Evolutionary conservation across 2,888 invertebrate species (phyloP), one percentile per base, ranked within the genome.

Genomic region (Eupeodes latifasciatus): DNA sequence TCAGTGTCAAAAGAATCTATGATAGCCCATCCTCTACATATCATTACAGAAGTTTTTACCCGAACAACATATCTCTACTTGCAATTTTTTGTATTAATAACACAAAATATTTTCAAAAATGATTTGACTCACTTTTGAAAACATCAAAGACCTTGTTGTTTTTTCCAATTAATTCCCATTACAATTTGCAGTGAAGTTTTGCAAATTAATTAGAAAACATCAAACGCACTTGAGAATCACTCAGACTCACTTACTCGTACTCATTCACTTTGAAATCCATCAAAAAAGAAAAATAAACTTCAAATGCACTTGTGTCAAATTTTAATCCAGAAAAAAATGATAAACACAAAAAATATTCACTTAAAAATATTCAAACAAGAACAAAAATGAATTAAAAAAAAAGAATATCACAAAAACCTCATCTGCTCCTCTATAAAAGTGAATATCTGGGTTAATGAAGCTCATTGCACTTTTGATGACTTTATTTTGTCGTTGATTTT

Each of bases 251-350:
- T 40, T 9, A 40, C 40, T 40, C 6, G 40, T 5, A 7, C 40
- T 40, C 55, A 61, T 81, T 81, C 75, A 34, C 67, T 81, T 67
- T 67, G 66, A 49, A 51, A 75, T 47, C 16, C 59, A 12, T 40
- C 36, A 19, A 40, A 75, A 81, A 61, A 19, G 1, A 40, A 40
- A 40, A 40, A 7, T 9, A 5, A 40, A 16, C 67, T 81, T 61
- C 67, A 61, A 47, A 59, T 59, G 66, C 59, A 75, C 81, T 81
- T 67, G 19, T 74, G 64, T 61, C 59, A 74, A 81, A 75, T 81
- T 81, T 69, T 55, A 40, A 53, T 69, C 36, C 51, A 36, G 36
- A 55, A 44, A 55, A 16, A 55, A 55, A 9, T 0, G 9, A 27
- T 40, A 40, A 27, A 44, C 5, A 64, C 19, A 62, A n/a, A 62